Evolutionary conservation across 2,888 invertebrate species (phyloP).

Genomic region (Sialis fuliginosa): DNA sequence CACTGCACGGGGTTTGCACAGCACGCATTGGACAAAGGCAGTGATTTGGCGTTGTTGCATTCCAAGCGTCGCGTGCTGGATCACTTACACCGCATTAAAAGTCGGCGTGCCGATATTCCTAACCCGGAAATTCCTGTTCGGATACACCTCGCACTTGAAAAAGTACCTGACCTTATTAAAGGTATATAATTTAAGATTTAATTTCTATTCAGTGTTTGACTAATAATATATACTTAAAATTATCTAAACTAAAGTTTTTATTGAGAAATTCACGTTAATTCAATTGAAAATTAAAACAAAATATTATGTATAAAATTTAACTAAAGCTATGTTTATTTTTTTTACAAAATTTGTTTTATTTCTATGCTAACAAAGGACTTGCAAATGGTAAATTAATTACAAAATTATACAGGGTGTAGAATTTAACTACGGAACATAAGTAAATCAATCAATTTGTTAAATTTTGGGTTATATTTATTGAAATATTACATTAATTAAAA

Average conservation of each 20-base stretch:
- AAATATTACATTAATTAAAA: too few relatives aligned
- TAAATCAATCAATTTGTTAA: too few relatives aligned
- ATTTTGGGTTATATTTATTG: too few relatives aligned
- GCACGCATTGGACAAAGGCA: slow-evolving; percentile 59
- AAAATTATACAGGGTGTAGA: background rate
- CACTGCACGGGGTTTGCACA: slow-evolving; percentile 76
- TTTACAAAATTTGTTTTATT: slow-evolving; percentile 4
- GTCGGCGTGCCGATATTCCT: slow-evolving; percentile 69
- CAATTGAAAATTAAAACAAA: too few relatives aligned
- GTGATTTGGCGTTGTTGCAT: slow-evolving; percentile 68
- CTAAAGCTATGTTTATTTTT: too few relatives aligned
- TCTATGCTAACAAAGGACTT: slow-evolving; percentile 16
- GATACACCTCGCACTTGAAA: slow-evolving; percentile 61
- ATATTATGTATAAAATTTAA: too few relatives aligned
- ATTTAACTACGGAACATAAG: too few relatives aligned
- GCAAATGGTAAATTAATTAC: slow-evolving; percentile 13
- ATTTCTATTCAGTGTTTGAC: background rate
- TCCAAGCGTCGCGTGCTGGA: slow-evolving; percentile 59
- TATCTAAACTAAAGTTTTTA: too few relatives aligned
- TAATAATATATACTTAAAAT: too few relatives aligned
- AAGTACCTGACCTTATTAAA: slow-evolving; percentile 63
- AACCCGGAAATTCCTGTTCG: slow-evolving; percentile 79
- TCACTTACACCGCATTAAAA: slow-evolving; percentile 66
- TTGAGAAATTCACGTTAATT: too few relatives aligned
- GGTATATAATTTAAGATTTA: slow-evolving; percentile 25